phyloP scores from a whole-genome alignment of 2,888 invertebrate genomes.

The Plutella xylostella region DNA sequence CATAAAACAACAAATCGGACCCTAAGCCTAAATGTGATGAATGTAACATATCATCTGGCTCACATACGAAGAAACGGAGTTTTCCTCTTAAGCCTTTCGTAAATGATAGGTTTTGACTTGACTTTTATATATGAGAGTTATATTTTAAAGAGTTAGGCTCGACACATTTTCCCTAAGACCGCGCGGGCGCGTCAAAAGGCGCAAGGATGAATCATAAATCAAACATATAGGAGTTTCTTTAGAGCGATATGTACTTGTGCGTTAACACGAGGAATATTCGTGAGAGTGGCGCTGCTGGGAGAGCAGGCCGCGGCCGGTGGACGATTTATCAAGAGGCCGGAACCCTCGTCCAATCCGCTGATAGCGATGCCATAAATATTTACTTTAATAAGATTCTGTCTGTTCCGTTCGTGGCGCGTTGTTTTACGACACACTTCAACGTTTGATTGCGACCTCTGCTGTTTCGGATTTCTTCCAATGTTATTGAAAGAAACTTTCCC shows the following conservation, averaged over 20 bases:
- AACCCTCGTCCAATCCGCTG: conserved; percentile 66
- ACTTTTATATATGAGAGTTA: no score
- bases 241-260: conserved; percentile 38
- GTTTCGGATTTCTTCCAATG: no score
- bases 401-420: conserved; percentile 57
- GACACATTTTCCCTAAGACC: no score
- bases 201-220: conserved; percentile 56
- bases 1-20: no score
- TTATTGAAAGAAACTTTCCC: no score
- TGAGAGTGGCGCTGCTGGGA: conserved; percentile 47
- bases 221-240: conserved; percentile 47
- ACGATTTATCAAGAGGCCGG: conserved; percentile 63
- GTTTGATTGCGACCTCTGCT: conserved; percentile 33
- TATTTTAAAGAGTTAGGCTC: no score
- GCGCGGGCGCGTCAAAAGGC: conserved; percentile 43
- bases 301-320: conserved; percentile 51
- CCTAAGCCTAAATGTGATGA: no score
- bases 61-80: no score
- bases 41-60: no score
- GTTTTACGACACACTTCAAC: conserved; percentile 61
- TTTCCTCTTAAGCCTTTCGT: no score
- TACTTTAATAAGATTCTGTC: conserved; percentile 68
- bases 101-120: no score
- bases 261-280: conserved; percentile 51
- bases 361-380: conserved; percentile 68